Base-by-base conservation (phyloP, 1,140 invertebrate species). In the Drosophila chauvacae region DNA sequence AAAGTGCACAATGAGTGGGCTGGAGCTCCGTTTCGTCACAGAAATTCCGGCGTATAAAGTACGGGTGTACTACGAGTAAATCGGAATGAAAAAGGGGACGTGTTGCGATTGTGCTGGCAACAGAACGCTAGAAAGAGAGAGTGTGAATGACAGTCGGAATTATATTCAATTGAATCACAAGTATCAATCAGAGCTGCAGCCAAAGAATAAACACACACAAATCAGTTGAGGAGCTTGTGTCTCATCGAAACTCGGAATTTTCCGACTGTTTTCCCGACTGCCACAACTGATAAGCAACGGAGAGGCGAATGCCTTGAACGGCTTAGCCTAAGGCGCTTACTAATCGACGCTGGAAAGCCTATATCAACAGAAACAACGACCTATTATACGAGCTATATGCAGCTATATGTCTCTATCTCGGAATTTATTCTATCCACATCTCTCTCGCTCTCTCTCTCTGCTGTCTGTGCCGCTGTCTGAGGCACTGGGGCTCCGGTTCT, bases 1-100 rank as follows among this genome's bases (percentile, higher is more conserved):
- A 86, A 86, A 87, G 73, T 77, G 79, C 81, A 86, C 83, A 76
- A 42, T 73, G 53, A 77, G 65, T 81, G 59, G 61, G 42, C 50
- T 42, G 63, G 23, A 48, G 47, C 64, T 79, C 56, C 56, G 77
- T 88, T 90, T 88, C 84, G 84, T 90, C 84, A 88, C 77, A 81
- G 85, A 88, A 88, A 88, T 88, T 88, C 84, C 85, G 80, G 45
- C 85, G 85, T 80, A 84, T 81, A 73, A 56, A 57, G 53, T 81
- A 71, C 56, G 58, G 79, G 80, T 56, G 80, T 56, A 26, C 14
- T 30, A 30, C 30, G 53, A 56, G 53, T 80, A 44, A 65, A 45
- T 59, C 33, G 68, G 51, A 44, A 45, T 70, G 26, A 20, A n/a
- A 60, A 30, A 45, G 58, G 18, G 41, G 44, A 37, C 44, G 51